Conservation (phyloP, 1,140 invertebrate species). For the Andrena cerasifolii region DNA sequence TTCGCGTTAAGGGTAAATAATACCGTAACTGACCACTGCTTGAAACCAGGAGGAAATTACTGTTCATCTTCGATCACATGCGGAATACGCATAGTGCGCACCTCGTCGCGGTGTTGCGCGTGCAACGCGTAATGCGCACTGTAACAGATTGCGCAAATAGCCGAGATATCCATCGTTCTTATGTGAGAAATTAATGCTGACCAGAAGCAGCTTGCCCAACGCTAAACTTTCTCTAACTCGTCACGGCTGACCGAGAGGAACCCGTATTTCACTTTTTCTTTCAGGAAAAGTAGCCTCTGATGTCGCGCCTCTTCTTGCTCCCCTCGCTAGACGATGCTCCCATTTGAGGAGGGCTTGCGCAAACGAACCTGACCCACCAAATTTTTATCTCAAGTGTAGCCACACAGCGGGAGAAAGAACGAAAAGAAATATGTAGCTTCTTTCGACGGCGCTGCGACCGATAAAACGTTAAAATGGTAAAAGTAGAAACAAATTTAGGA, state of each 20-base stretch:
- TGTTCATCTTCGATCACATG: not conserved
- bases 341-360: too few relatives aligned
- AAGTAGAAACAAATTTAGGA: too few relatives aligned
- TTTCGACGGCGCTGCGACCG: too few relatives aligned
- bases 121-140: slow-evolving; percentile 41
- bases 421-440: too few relatives aligned
- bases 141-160: slow-evolving; percentile 56
- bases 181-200: slow-evolving; percentile 68
- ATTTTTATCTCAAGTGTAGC: too few relatives aligned
- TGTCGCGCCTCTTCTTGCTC: too few relatives aligned
- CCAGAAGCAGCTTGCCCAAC: slow-evolving; percentile 62
- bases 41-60: not conserved
- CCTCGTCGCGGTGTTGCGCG: slow-evolving; percentile 8
- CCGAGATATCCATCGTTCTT: slow-evolving; percentile 63
- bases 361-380: too few relatives aligned
- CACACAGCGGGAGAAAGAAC: too few relatives aligned
- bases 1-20: not conserved
- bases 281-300: not conserved
- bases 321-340: too few relatives aligned
- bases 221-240: slow-evolving; percentile 64
- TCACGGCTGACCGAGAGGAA: slow-evolving; percentile 44
- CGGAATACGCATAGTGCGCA: not conserved
- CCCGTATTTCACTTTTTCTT: slow-evolving; percentile 26
- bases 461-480: too few relatives aligned
- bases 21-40: not conserved